A percentile compares a stretch with the other conserved stretches of the same genome.
phyloP scores from a whole-genome alignment of 2,797 vertebrate genomes.

The Cercopithecus petaurista region DNA sequence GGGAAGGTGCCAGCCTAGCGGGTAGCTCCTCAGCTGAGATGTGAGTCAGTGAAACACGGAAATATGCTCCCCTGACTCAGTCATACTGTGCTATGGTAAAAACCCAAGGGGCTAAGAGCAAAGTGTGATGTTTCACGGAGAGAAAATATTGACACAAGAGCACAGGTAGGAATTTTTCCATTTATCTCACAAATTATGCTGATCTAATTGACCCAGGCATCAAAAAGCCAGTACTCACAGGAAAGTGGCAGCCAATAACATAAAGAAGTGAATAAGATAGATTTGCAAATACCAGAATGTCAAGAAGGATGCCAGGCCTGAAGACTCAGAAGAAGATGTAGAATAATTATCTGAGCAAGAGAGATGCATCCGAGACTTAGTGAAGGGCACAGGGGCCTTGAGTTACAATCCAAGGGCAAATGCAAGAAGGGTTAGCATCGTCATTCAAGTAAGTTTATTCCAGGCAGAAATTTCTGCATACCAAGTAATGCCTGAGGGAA shows the following conservation, averaged over 20 bases:
- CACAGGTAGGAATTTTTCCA: not conserved
- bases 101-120: not conserved
- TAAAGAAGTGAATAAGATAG: too few relatives aligned
- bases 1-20: not conserved
- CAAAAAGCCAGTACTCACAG: not conserved
- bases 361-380: not conserved
- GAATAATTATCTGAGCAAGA: not conserved
- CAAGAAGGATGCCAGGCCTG: not conserved
- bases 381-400: too few relatives aligned
- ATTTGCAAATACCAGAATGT: not conserved
- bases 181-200: not conserved
- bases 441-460: not conserved
- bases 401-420: not conserved
- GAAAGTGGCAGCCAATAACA: not conserved
- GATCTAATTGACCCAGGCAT: not conserved
- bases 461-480: not conserved
- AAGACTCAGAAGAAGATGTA: not conserved
- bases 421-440: not conserved
- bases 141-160: not conserved
- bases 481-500: not conserved
- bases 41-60: not conserved
- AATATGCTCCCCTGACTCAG: not conserved
- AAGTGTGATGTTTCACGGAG: not conserved
- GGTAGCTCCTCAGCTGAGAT: not conserved
- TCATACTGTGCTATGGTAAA: not conserved